Evolutionary conservation across 1,140 invertebrate species (phyloP), one percentile per base, ranked within the genome.

Genomic region (Bombus waltoni): DNA sequence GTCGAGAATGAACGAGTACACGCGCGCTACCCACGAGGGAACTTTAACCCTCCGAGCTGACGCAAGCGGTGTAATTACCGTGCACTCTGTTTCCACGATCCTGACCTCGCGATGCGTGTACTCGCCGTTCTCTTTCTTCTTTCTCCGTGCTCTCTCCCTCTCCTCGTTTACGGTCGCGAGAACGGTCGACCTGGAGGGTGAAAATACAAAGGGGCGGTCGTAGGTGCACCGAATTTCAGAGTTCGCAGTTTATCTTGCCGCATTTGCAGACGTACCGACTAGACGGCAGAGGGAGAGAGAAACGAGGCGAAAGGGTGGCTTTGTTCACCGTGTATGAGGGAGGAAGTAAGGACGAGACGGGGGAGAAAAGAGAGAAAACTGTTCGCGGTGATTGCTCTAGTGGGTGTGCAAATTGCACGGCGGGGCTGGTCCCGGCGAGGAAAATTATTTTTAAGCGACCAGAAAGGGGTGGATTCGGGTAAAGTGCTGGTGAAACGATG

Each of bases 211-310:
- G 80, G 86, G 88, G 70, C 42, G 80, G 76, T 74, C 72, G 78
- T 65, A 72, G 42, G 76, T 83, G 79, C 59, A 86, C 86, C 80
- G 87, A 91, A 91, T 91, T 91, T 90, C 87, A 71, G 83, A 90
- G 83, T 87, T 88, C 71, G 88, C 89, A 90, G 88, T 90, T 90
- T 91, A 90, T 91, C 89, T 91, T 90, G 89, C 83, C 72, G 87
- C 88, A 81, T 90, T 90, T 82, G 83, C 88, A 81, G 77, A 40
- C 79, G 86, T 71, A 81, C 74, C 59, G 76, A 70, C 83, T 75
- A 81, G 59, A 68, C 25, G 53, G 59, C 10, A 5, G 32, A 59
- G 44, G 38, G 8, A n/a, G 44, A 15, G 32, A 22, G 53, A 32
- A 53, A 40, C n/a, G 35, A 22, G 68, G 77, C 85, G 76, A 85